phyloP scores from a whole-genome alignment of 2,113 vertebrate species.

The Saguinus midas region DNA sequence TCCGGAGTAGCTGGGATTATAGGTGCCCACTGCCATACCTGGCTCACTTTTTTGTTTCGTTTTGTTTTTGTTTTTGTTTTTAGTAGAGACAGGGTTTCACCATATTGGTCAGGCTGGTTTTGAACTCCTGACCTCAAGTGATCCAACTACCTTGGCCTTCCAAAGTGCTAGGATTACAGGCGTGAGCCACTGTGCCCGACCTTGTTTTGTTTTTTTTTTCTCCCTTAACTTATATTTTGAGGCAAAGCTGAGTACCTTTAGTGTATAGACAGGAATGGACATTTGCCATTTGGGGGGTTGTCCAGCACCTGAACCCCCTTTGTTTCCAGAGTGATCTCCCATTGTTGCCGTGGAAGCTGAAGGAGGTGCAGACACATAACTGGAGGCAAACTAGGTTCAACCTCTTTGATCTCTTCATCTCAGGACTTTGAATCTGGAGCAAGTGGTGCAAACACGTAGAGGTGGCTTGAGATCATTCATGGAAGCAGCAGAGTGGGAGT shows the following conservation, averaged over 20 bases:
- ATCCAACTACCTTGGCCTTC: too few relatives aligned
- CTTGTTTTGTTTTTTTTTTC: neutral
- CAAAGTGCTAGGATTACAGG: too few relatives aligned
- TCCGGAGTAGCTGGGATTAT: too few relatives aligned
- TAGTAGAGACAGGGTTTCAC: too few relatives aligned
- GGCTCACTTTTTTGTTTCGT: too few relatives aligned
- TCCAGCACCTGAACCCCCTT: neutral
- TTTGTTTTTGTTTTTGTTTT: too few relatives aligned
- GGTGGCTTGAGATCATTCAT: neutral
- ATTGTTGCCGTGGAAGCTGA: neutral
- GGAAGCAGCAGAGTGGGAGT: neutral
- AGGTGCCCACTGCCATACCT: too few relatives aligned
- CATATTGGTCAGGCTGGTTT: too few relatives aligned
- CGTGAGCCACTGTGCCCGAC: too few relatives aligned
- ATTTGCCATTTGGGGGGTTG: neutral
- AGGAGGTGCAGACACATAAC: neutral
- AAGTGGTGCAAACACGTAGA: neutral
- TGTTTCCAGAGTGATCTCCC: neutral
- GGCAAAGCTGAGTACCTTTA: neutral
- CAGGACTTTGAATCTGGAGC: neutral
- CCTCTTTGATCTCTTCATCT: neutral
- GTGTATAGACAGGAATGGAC: neutral
- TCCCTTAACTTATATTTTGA: neutral
- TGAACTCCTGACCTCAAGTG: too few relatives aligned
- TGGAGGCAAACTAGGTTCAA: neutral